These are phyloP conservation scores for Aurelia aurita complex sp. Pacific DNA, from an alignment of 30 jellyfish, hydroid and myxozoan genomes.

Conservation along the genomic window DNA sequence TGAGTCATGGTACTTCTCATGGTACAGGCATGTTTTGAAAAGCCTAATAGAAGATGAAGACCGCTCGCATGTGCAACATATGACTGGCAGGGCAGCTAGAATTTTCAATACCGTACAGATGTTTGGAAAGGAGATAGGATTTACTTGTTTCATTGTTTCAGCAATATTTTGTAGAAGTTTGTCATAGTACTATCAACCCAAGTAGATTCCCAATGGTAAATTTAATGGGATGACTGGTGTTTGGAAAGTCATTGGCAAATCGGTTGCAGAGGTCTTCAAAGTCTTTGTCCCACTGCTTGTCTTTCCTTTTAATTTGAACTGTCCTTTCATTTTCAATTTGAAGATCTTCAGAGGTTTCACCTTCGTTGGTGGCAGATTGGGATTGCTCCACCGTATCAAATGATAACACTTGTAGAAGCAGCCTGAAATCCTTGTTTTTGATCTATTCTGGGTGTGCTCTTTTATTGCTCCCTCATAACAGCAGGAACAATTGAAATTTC, in stretches of 20 bases:
- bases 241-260: slow-evolving; percentile 32
- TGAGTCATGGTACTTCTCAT: slow-evolving; percentile 33
- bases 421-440: not conserved
- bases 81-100: slow-evolving; percentile 26
- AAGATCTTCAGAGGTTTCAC: slow-evolving; percentile 4
- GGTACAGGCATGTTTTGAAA: slow-evolving; percentile 9
- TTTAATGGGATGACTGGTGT: not conserved
- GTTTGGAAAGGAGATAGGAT: slow-evolving; percentile 7
- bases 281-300: slow-evolving; percentile 10
- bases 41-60: slow-evolving; percentile 29
- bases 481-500: not conserved
- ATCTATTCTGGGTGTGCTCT: not conserved
- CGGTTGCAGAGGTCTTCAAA: not conserved
- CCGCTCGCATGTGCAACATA: slow-evolving; percentile 34
- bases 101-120: slow-evolving; percentile 13
- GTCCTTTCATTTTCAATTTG: not conserved
- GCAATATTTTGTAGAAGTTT: slow-evolving; percentile 1
- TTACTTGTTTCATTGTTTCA: not conserved
- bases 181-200: slow-evolving; percentile 17
- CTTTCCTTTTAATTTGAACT: slow-evolving; percentile 9
- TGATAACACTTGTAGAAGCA: too few species aligned
- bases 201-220: slow-evolving; percentile 38
- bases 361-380: not conserved
- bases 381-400: not conserved
- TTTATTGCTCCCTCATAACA: not conserved